These are phyloP conservation scores for Crossoptilon crossoptilon DNA, from an alignment of 2,797 vertebrate species.

Conservation along the genomic window DNA sequence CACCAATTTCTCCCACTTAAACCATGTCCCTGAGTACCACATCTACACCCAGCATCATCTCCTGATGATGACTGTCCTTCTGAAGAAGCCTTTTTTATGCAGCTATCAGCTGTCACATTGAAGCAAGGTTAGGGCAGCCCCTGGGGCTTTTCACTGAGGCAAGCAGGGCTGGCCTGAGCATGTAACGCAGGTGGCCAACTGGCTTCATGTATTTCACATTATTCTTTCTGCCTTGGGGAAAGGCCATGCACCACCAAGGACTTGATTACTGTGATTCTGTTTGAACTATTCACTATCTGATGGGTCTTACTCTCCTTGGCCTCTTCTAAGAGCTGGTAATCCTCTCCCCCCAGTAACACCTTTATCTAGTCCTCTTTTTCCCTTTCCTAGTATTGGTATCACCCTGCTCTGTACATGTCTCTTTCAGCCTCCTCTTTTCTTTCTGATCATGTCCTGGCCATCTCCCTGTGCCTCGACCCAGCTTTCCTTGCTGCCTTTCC, in stretches of 20 bases:
- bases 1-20: no score
- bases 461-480: fast-evolving
- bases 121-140: not conserved
- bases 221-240: not conserved
- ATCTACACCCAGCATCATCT: no score
- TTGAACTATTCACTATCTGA: not conserved
- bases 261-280: not conserved
- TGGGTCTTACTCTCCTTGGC: not conserved
- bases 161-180: not conserved
- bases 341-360: not conserved
- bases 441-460: fast-evolving
- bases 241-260: not conserved
- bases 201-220: not conserved
- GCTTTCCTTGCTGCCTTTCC: not conserved
- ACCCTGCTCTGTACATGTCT: not conserved
- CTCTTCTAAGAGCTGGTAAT: not conserved
- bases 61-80: not conserved
- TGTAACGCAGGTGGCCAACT: not conserved
- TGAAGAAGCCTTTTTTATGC: not conserved
- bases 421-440: not conserved
- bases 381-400: not conserved
- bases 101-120: not conserved
- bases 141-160: not conserved
- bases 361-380: not conserved
- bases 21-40: no score